Evolutionary conservation across 2,888 invertebrate species (phyloP), one percentile per base, ranked within the genome.

Genomic region (Perithous albicinctus): DNA sequence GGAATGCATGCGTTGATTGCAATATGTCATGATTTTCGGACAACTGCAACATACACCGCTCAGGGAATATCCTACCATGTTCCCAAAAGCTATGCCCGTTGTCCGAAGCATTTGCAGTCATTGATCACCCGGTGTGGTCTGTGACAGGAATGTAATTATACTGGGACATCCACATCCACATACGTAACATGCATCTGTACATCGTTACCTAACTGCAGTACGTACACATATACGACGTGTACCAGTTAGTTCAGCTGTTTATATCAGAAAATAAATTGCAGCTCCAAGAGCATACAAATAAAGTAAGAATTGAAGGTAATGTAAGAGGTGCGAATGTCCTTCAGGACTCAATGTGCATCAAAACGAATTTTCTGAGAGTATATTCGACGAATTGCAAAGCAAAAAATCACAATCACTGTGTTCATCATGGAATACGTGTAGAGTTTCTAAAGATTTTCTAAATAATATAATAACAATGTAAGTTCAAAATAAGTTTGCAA

Each of bases 61-160:
- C 51, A 35, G 41, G 48, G 66, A 70, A 72, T 78, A 51, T 66
- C 51, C 66, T 66, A 61, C 38, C 54, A 75, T 72, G 38, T 67
- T 43, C 66, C 18, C 26, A 59, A n/a, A n/a, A 67, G 75, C 66
- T 66, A 66, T 75, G 78, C 70, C 59, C 82, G 72, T 82, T 78
- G 78, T 76, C 70, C 75, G 32, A 61, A 64, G 59, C 66, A 59
- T 75, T 75, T 67, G 54, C 75, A 72, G 72, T 75, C 51, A 82
- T 78, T 72, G 75, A 82, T 78, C 82, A 82, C 72, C 72, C 78
- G 32, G 77, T 18, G 26, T 48, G 78, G 46, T 82, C 51, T 66
- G 78, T 61, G 82, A 82, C 82, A 76, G 78, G 82, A 82, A 82
- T 78, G 82, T 78, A 82, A 82, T 82, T 82, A n/a, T n/a, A 82